A percentile compares a stretch with the other conserved stretches of the same genome.
phyloP scores from a whole-genome alignment of 92 coral and sea anemone genomes.

The Pocillopora meandrina region DNA sequence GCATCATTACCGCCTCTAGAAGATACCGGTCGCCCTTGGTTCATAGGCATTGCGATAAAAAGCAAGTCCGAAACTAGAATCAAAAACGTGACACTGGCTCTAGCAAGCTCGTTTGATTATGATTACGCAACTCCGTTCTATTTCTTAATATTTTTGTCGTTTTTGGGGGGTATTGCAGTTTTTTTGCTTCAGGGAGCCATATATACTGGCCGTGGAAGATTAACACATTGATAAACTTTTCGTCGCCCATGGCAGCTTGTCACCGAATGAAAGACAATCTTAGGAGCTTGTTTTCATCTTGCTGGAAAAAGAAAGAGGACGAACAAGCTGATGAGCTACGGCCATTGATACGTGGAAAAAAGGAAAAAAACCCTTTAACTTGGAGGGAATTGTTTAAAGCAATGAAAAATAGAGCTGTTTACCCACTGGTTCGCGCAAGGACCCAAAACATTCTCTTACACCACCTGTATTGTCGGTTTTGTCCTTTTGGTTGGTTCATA shows the following conservation, averaged over 20 bases:
- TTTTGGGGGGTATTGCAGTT: slow-evolving; percentile 76
- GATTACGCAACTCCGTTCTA: slow-evolving; percentile 67
- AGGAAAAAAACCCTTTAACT: slow-evolving; percentile 7
- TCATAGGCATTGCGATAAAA: slow-evolving; percentile 73
- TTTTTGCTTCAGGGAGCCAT: slow-evolving; percentile 78
- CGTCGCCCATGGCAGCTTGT: background rate
- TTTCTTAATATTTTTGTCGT: slow-evolving; percentile 63
- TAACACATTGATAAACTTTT: slow-evolving; percentile 3
- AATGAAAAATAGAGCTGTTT: slow-evolving; percentile 54
- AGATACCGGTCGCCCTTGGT: slow-evolving; percentile 41
- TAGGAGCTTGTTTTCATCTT: slow-evolving; percentile 40
- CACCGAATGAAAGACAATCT: slow-evolving; percentile 11
- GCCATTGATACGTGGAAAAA: slow-evolving; percentile 59
- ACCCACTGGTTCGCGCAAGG: slow-evolving; percentile 77
- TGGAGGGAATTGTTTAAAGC: slow-evolving; percentile 52
- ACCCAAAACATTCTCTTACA: slow-evolving; percentile 78
- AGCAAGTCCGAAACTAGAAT: background rate
- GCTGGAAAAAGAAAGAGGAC: slow-evolving; percentile 7
- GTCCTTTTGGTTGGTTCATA: slow-evolving; percentile 87
- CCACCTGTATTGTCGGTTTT: slow-evolving; percentile 88
- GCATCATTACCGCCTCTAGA: slow-evolving; percentile 56
- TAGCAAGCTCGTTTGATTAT: slow-evolving; percentile 65
- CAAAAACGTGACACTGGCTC: slow-evolving; percentile 56
- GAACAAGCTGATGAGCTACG: slow-evolving; percentile 49
- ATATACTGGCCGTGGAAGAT: slow-evolving; percentile 34